Conservation (phyloP, 2,797 vertebrate genomes). For the Pelobates cultripes region DNA sequence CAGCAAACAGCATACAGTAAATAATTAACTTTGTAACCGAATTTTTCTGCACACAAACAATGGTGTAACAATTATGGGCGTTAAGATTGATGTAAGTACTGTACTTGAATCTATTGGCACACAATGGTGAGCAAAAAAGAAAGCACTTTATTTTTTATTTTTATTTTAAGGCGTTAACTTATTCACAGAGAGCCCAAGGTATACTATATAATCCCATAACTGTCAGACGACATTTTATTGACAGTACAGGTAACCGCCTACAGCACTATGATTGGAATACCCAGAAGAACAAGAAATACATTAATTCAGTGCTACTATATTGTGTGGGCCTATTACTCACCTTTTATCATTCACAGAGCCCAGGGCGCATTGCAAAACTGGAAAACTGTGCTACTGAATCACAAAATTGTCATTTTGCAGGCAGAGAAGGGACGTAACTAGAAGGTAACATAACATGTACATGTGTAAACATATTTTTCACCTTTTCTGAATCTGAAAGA, state of each 20-base stretch:
- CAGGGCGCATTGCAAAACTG: not conserved
- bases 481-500: too few species aligned
- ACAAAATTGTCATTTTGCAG: too few species aligned
- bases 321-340: not conserved
- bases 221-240: constrained; percentile 23
- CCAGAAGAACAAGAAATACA: not conserved
- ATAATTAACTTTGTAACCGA: constrained; percentile 50
- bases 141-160: not conserved
- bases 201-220: constrained; percentile 41
- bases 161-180: constrained; percentile 6
- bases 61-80: constrained; percentile 38
- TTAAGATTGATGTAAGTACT: constrained; percentile 34
- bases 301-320: not conserved
- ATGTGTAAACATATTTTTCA: too few species aligned
- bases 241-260: constrained; percentile 15
- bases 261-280: not conserved
- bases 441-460: too few species aligned
- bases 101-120: constrained; percentile 50
- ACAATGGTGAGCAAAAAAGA: constrained; percentile 3
- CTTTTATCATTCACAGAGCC: not conserved
- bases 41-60: constrained; percentile 40
- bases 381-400: too few species aligned
- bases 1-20: constrained; percentile 47
- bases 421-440: too few species aligned
- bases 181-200: constrained; percentile 34